phyloP scores from a whole-genome alignment of 1,140 invertebrate species.

The Trichonephila inaurata region DNA sequence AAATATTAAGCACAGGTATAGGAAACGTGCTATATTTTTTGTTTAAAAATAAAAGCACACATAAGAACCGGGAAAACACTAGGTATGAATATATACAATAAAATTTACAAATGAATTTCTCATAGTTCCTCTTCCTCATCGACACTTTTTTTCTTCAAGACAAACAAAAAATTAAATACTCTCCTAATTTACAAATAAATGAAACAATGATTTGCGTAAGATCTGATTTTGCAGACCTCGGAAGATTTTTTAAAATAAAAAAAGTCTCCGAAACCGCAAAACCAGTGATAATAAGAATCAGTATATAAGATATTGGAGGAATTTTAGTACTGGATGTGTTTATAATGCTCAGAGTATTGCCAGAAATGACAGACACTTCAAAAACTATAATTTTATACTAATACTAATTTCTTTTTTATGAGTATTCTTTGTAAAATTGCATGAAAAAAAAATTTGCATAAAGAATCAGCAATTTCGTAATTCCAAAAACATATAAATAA shows the following conservation, averaged over 20 bases:
- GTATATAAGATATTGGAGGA: too few species aligned
- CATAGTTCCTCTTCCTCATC: background rate
- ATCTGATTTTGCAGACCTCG: background rate
- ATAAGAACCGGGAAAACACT: background rate
- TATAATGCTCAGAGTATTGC: too few species aligned
- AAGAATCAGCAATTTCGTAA: too few species aligned
- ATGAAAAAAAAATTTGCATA: too few species aligned
- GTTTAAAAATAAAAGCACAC: background rate
- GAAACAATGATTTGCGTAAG: background rate
- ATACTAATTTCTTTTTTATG: too few species aligned
- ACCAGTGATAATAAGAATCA: background rate
- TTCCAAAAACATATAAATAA: too few species aligned
- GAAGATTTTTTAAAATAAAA: background rate
- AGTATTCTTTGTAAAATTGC: too few species aligned
- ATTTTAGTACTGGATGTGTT: too few species aligned
- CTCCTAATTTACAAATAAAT: slow-evolving; percentile 6
- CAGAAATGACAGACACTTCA: too few species aligned
- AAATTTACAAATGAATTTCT: slow-evolving; percentile 23
- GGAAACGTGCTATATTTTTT: background rate
- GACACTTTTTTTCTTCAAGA: background rate
- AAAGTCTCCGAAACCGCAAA: background rate
- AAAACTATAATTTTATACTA: too few species aligned
- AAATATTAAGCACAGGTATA: slow-evolving; percentile 34
- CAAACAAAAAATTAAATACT: background rate
- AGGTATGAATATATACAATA: background rate